Percentiles rank a stretch among this genome's conserved stretches.
phyloP scores from a whole-genome alignment of 1,140 invertebrate species.

The Dolichoris vasculosae region DNA sequence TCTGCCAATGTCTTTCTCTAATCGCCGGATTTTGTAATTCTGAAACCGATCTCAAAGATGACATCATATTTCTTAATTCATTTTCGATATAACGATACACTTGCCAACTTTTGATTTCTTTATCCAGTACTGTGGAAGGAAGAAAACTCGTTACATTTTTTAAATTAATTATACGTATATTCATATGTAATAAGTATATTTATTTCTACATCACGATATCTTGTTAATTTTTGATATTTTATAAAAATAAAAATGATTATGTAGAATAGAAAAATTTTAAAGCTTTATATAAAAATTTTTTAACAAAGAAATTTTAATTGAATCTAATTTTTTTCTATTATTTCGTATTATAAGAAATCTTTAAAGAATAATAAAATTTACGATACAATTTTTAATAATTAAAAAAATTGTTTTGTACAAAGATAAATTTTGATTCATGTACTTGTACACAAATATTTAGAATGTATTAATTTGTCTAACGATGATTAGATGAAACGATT shows the following conservation, averaged over 20 bases:
- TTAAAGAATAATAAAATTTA: too few relatives aligned
- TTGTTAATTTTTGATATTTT: background rate
- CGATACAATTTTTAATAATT: too few relatives aligned
- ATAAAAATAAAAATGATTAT: background rate
- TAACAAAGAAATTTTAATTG: background rate
- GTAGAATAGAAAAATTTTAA: background rate
- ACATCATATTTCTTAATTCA: constrained; percentile 89
- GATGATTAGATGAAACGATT: too few relatives aligned
- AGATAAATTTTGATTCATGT: too few relatives aligned
- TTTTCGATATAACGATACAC: constrained; percentile 83
- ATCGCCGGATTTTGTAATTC: constrained; percentile 96
- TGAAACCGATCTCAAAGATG: constrained; percentile 89
- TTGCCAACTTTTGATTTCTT: constrained; percentile 89
- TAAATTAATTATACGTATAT: background rate
- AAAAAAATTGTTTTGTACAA: too few relatives aligned
- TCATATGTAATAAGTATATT: too few relatives aligned
- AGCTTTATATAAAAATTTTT: background rate
- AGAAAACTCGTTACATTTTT: background rate
- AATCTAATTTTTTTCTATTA: background rate
- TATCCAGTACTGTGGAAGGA: constrained; percentile 81
- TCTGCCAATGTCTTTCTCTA: constrained; percentile 92
- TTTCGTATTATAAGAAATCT: background rate
- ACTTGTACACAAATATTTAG: too few relatives aligned
- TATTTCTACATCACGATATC: background rate
- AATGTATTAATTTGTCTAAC: too few relatives aligned